Evolutionary conservation across 2,888 invertebrate genomes (phyloP).

Genomic region (Alloplasta piceator): DNA sequence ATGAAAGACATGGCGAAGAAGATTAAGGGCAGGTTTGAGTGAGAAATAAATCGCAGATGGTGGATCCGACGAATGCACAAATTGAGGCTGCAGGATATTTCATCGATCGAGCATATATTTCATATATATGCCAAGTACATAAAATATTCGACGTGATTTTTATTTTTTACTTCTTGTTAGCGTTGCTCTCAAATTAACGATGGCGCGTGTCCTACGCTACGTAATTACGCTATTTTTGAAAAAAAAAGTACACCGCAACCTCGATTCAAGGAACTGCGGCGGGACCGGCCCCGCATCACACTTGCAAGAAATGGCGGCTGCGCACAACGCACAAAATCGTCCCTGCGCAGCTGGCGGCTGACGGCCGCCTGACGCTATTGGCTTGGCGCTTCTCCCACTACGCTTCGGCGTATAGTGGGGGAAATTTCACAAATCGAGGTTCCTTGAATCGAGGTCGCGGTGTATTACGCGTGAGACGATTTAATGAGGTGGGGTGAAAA

Average conservation of each 20-base stretch:
- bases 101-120: constrained; percentile 57
- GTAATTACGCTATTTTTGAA: constrained; percentile 49
- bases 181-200: constrained; percentile 76
- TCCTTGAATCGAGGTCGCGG: no score
- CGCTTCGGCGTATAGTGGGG: no score
- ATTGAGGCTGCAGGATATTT: constrained; percentile 29
- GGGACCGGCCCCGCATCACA: no score
- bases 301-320: no score
- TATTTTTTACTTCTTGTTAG: constrained; percentile 60
- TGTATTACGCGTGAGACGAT: constrained; percentile 50
- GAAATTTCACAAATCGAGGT: no score
- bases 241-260: constrained; percentile 8
- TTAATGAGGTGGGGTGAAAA: constrained; percentile 20
- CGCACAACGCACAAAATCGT: no score
- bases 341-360: no score
- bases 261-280: no score
- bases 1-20: constrained; percentile 23
- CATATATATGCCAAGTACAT: constrained; percentile 35
- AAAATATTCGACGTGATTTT: constrained; percentile 44
- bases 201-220: constrained; percentile 73
- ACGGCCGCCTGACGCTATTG: no score
- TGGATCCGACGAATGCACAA: constrained; percentile 56
- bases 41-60: constrained; percentile 11
- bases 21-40: constrained; percentile 2
- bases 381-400: no score